These are phyloP conservation scores for Ylistrum balloti DNA, from an alignment of 1,140 invertebrate species.

Conservation along the genomic window DNA sequence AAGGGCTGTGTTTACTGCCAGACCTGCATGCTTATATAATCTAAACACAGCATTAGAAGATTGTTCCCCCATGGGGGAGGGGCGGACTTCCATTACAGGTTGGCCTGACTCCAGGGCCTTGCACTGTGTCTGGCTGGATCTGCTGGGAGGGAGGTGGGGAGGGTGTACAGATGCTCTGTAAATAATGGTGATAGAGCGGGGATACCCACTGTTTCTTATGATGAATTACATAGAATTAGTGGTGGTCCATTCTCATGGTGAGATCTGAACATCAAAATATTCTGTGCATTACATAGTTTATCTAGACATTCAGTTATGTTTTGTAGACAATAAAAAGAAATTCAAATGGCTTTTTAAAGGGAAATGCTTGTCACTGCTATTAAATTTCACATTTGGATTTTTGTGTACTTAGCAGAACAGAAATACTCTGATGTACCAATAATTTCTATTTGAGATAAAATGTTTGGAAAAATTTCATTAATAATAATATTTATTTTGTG, in stretches of 20 bases:
- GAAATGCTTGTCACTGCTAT: no score
- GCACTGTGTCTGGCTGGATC: background rate
- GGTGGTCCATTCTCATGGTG: background rate
- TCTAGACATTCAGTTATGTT: background rate
- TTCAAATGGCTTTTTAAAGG: background rate
- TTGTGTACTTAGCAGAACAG: no score
- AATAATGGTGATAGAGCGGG: background rate
- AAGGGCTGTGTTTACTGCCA: background rate
- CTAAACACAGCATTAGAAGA: background rate
- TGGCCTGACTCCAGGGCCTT: slow-evolving; percentile 18
- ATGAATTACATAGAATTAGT: slow-evolving; percentile 12
- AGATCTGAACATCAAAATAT: background rate
- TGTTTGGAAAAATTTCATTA: no score
- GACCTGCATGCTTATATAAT: background rate
- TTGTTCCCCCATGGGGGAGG: background rate
- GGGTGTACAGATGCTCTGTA: background rate
- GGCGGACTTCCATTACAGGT: background rate
- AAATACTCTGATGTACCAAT: no score
- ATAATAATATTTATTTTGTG: no score
- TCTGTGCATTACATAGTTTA: background rate
- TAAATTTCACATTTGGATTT: no score
- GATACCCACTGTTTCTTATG: background rate
- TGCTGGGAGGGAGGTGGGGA: background rate
- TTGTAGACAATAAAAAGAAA: background rate
- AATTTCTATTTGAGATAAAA: no score